Percentiles rank a stretch among this genome's conserved stretches.
Evolutionary conservation across 2,113 vertebrate genomes (phyloP).

Genomic region (Paramisgurnus dabryanus): DNA sequence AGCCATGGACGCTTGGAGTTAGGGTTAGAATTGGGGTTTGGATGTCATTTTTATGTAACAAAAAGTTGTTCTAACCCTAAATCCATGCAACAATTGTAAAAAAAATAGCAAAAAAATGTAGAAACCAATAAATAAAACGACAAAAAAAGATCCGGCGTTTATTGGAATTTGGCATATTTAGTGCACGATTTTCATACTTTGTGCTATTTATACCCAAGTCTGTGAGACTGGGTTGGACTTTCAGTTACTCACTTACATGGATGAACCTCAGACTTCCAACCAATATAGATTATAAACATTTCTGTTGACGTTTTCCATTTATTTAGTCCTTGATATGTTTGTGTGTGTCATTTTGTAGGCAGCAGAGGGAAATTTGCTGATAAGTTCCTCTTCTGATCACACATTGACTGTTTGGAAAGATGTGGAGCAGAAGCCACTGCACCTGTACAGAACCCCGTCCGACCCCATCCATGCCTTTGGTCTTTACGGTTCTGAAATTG

Average conservation of each 20-base stretch:
- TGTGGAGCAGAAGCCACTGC: constrained; percentile 89
- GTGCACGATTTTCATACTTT: too few species aligned
- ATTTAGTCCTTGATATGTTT: not conserved
- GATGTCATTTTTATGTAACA: too few species aligned
- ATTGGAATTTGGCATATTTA: too few species aligned
- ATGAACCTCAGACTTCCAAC: not conserved
- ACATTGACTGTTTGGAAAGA: constrained; percentile 94
- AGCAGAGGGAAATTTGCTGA: constrained; percentile 85
- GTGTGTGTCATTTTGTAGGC: constrained; percentile 74
- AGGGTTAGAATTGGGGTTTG: too few species aligned
- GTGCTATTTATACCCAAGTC: too few species aligned
- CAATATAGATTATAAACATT: not conserved
- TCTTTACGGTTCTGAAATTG: constrained; percentile 87
- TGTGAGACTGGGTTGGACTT: constrained; percentile 7
- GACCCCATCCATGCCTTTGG: constrained; percentile 94
- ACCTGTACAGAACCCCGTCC: constrained; percentile 88
- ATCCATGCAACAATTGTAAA: too few species aligned
- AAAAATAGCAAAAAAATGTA: too few species aligned
- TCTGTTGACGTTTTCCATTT: not conserved
- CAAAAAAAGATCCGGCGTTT: too few species aligned
- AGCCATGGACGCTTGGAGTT: too few species aligned
- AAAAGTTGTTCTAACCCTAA: too few species aligned
- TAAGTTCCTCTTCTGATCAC: constrained; percentile 95
- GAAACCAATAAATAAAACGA: too few species aligned
- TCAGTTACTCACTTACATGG: constrained; percentile 4